These are phyloP conservation scores for Orchesellides sinensis DNA, from an alignment of 2,888 invertebrate genomes.

Conservation along the genomic window DNA sequence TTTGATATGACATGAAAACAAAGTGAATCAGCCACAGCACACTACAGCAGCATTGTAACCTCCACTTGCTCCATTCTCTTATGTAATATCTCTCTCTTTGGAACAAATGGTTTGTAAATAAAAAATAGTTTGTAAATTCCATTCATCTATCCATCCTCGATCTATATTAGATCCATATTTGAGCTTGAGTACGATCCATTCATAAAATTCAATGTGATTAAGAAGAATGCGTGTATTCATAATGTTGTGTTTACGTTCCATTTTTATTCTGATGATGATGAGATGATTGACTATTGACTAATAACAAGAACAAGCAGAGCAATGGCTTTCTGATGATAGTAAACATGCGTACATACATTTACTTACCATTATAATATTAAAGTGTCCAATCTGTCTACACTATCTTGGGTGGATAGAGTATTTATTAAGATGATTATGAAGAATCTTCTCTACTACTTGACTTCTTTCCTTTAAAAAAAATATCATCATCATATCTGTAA, in stretches of 20 bases:
- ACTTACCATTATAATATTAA: slow-evolving; percentile 7
- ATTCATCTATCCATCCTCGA: slow-evolving; percentile 16
- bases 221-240: neutral
- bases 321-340: slow-evolving; percentile 17
- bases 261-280: slow-evolving; percentile 31
- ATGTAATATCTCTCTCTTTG: too few relatives aligned
- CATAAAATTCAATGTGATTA: slow-evolving; percentile 18
- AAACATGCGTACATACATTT: neutral
- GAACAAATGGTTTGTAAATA: too few relatives aligned
- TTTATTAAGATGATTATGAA: slow-evolving; percentile 25
- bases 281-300: slow-evolving; percentile 61
- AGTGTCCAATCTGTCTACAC: slow-evolving; percentile 54
- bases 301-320: slow-evolving; percentile 52
- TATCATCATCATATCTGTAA: slow-evolving; percentile 14
- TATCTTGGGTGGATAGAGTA: slow-evolving; percentile 57
- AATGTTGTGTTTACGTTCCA: slow-evolving; percentile 2
- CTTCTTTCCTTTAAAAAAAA: slow-evolving; percentile 10
- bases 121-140: neutral
- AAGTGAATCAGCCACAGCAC: slow-evolving; percentile 48
- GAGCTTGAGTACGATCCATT: slow-evolving; percentile 8
- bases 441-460: slow-evolving; percentile 32
- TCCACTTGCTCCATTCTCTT: too few relatives aligned
- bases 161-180: slow-evolving; percentile 25
- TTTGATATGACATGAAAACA: slow-evolving; percentile 64
- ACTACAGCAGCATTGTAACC: neutral